phyloP scores from a whole-genome alignment of 2,888 invertebrate species.

The Cheilosia vernalis region DNA sequence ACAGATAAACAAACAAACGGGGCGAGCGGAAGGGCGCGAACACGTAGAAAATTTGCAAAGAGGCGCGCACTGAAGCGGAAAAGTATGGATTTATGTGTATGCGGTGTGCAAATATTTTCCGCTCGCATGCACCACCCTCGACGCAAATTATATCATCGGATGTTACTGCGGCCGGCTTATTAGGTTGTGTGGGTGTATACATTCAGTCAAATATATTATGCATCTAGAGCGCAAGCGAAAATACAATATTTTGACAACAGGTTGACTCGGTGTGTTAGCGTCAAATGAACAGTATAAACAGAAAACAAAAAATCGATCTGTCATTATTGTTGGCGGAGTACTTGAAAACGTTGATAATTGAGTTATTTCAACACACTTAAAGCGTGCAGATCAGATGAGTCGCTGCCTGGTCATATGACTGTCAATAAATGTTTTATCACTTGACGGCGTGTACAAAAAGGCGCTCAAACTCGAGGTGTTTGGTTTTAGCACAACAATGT shows the following conservation, averaged over 20 bases:
- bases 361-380: constrained; percentile 1
- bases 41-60: background rate
- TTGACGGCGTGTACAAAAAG: too few species aligned
- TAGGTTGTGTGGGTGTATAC: background rate
- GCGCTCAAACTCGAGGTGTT: too few species aligned
- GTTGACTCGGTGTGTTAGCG: constrained; percentile 1
- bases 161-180: background rate
- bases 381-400: background rate
- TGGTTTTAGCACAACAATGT: too few species aligned
- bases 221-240: constrained; percentile 4
- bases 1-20: constrained; percentile 51
- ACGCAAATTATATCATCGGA: constrained; percentile 39
- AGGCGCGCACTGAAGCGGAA: constrained; percentile 16
- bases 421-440: too few species aligned
- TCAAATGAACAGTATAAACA: background rate
- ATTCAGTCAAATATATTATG: background rate
- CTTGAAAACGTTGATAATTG: constrained; percentile 12
- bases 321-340: background rate
- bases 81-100: constrained; percentile 21
- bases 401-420: too few species aligned
- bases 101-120: constrained; percentile 28
- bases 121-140: constrained; percentile 10
- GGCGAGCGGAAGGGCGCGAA: background rate
- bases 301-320: constrained; percentile 1
- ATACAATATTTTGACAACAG: constrained; percentile 41